These are phyloP conservation scores for Vulpes vulpes DNA, from an alignment of 2,113 vertebrate genomes.

Conservation along the genomic window DNA sequence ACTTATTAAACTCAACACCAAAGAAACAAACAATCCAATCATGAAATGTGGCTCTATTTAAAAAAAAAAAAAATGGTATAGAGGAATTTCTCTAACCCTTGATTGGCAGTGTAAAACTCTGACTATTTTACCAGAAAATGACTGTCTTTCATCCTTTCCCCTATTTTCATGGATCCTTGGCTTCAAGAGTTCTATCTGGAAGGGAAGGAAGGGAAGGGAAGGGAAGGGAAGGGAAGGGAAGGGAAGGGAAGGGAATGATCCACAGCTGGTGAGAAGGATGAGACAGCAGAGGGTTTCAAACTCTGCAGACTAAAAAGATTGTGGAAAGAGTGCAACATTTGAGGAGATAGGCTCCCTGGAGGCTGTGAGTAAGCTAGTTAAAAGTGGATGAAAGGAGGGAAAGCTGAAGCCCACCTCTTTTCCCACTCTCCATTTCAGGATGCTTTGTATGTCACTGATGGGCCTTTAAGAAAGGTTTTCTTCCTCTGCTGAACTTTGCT, in stretches of 20 bases:
- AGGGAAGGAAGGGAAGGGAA: too few relatives aligned
- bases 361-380: not conserved
- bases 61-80: not conserved
- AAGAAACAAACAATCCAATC: too few relatives aligned
- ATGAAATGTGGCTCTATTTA: not conserved
- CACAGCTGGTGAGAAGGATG: not conserved
- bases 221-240: too few relatives aligned
- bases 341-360: not conserved
- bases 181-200: not conserved
- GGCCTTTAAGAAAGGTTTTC: not conserved
- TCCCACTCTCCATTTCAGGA: not conserved
- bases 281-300: not conserved
- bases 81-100: not conserved
- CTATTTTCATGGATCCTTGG: not conserved
- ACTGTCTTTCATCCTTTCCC: not conserved
- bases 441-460: not conserved
- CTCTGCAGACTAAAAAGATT: not conserved
- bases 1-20: too few relatives aligned
- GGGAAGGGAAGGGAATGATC: not conserved
- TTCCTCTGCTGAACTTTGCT: not conserved
- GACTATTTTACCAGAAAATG: not conserved
- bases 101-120: not conserved
- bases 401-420: not conserved
- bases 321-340: not conserved
- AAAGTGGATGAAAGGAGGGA: rapidly evolving